Evolutionary conservation across 2,888 invertebrate species (phyloP).

Genomic region (Caenorhabditis doughertyi): DNA sequence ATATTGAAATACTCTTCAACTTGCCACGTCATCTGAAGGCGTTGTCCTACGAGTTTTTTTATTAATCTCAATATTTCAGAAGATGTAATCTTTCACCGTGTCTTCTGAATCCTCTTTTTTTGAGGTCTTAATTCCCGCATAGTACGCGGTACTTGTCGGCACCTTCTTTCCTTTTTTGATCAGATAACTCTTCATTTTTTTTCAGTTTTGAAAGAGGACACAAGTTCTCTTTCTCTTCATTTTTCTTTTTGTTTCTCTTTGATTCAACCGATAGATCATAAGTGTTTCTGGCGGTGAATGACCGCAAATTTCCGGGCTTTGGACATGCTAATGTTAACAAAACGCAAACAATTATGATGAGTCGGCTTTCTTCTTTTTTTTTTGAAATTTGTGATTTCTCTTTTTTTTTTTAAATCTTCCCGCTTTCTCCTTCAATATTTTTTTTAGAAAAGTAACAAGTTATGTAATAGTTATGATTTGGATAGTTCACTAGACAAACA

Average conservation of each 20-base stretch:
- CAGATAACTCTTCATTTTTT: slow-evolving; percentile 52
- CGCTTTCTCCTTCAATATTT: slow-evolving; percentile 6
- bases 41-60: too few relatives aligned
- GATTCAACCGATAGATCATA: slow-evolving; percentile 56
- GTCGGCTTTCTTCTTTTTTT: neutral
- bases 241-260: slow-evolving; percentile 25
- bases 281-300: slow-evolving; percentile 58
- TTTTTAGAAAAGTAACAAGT: slow-evolving; percentile 28
- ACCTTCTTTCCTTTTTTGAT: slow-evolving; percentile 31
- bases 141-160: slow-evolving; percentile 34
- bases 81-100: neutral
- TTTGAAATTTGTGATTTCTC: neutral
- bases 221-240: neutral
- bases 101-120: slow-evolving; percentile 18
- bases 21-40: too few relatives aligned
- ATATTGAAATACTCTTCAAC: neutral
- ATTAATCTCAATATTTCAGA: slow-evolving; percentile 15
- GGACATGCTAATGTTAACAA: slow-evolving; percentile 39
- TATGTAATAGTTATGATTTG: slow-evolving; percentile 22
- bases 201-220: slow-evolving; percentile 19
- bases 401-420: slow-evolving; percentile 5
- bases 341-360: slow-evolving; percentile 36
- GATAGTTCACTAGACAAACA: slow-evolving; percentile 45
- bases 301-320: slow-evolving; percentile 53
- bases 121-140: slow-evolving; percentile 33